Evolutionary conservation across 2,797 vertebrate genomes (phyloP), one percentile per base, ranked within the genome.

Genomic region (Mormyrops boulengeri): DNA sequence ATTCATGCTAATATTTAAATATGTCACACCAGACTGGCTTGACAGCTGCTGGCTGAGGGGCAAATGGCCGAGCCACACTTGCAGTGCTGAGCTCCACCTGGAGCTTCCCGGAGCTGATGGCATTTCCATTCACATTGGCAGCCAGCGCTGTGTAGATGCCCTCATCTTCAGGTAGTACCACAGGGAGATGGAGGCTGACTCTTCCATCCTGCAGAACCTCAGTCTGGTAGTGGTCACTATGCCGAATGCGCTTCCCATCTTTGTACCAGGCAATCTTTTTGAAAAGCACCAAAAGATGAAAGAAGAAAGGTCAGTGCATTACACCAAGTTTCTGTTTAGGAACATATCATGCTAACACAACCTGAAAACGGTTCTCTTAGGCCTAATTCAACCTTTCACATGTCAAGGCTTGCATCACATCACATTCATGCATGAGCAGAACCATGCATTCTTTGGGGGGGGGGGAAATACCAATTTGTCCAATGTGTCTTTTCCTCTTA

Each of bases 241-340:
- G 94, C 44, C 92, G 95, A 92, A 99, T 97, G 55, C 98, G 98
- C 91, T 96, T 98, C 34, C 98, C 98, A 50, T 99, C 98, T 96
- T 99, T 99, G 94, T 97, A 99, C 98, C 98, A 99, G 0, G 95
- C 97, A 93, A 99, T 97, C 98, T 99, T 19, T 88, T 30, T 88
- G 89, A 11, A 91, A 53, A 55, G 7, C 12, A 87, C 44, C 3
- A 26, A 60, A 57, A 57, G 30, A 52, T 50, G 84, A 85, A 50
- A 4, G 5, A 49, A 85, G 22, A 52, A 44, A 85, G 82, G 3
- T 85, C 22, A 49, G 49, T 85, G 8, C 9, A 85, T 50, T 47
- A 82, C 38, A 82, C 1, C 8, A 17, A 50, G 19, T 82, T 44
- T 82, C 41, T 47, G 9, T 44, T 47, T 17, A 44, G 73, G 38